Conservation (phyloP, 2,113 vertebrate species). For the Zootoca vivipara region DNA sequence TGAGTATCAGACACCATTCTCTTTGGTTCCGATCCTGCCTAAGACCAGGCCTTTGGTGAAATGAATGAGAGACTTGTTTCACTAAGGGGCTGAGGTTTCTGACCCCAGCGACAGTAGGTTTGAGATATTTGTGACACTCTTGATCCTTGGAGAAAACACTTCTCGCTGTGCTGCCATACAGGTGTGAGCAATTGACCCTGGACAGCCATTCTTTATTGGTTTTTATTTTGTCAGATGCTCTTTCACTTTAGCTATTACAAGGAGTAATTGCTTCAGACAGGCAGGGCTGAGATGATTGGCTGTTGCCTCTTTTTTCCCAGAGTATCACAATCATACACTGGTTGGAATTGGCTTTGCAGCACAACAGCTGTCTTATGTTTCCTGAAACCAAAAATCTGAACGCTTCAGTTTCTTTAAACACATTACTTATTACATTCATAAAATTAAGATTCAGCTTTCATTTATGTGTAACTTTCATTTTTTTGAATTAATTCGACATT, state of each 20-base stretch:
- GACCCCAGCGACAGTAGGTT: not conserved
- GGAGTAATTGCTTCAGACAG: not conserved
- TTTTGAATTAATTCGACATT: too few relatives aligned
- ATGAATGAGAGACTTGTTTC: not conserved
- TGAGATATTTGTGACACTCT: not conserved
- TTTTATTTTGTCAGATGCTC: slow-evolving; percentile 7
- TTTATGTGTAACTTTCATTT: too few relatives aligned
- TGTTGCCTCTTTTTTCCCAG: not conserved
- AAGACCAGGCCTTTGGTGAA: not conserved
- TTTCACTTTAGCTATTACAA: not conserved
- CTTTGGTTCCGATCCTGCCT: not conserved
- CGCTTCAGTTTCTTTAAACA: not conserved
- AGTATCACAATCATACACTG: rapidly evolving
- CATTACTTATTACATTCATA: too few relatives aligned
- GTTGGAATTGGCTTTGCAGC: not conserved
- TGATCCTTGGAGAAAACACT: slow-evolving; percentile 2
- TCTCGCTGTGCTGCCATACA: not conserved
- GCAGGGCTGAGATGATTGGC: not conserved
- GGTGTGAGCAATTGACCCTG: not conserved
- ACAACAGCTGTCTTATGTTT: not conserved
- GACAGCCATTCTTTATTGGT: not conserved
- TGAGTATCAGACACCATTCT: not conserved
- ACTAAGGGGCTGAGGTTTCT: not conserved
- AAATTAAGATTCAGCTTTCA: too few relatives aligned
- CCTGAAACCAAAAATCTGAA: not conserved